Evolutionary conservation across 2,113 vertebrate genomes (phyloP).

Genomic region (Quiscalus mexicanus): DNA sequence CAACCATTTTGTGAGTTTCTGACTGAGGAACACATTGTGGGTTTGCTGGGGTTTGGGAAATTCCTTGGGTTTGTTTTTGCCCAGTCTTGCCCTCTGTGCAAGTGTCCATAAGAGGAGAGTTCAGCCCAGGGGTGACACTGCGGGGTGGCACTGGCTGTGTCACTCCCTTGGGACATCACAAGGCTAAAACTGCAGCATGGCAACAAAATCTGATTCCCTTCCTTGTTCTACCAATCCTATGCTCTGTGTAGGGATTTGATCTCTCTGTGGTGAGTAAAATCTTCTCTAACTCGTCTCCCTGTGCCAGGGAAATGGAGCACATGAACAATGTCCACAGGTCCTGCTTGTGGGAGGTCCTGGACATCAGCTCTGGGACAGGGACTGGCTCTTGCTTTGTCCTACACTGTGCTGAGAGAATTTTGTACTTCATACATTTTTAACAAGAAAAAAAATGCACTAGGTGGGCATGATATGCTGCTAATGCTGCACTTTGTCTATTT

Average conservation of each 20-base stretch:
- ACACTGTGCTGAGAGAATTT: neutral
- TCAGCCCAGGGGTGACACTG: neutral
- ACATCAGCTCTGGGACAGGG: neutral
- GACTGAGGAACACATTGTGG: neutral
- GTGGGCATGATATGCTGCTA: neutral
- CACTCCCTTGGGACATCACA: neutral
- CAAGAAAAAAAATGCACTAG: neutral
- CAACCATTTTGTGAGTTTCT: neutral
- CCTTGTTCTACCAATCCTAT: neutral
- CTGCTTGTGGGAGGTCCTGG: neutral
- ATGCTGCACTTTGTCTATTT: constrained; percentile 15
- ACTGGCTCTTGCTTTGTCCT: neutral
- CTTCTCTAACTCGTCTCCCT: neutral
- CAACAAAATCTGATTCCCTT: neutral
- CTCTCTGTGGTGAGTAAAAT: neutral
- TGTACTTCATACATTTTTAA: neutral
- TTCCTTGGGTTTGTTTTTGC: neutral
- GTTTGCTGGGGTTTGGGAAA: neutral
- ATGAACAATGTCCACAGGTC: accelerated
- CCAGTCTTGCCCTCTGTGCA: neutral
- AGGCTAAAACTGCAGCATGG: neutral
- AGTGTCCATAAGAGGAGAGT: neutral
- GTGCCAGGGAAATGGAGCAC: neutral
- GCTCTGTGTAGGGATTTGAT: neutral
- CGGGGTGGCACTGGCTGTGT: neutral